Percentiles rank a stretch among this genome's conserved stretches.
Conservation (phyloP, 2,113 vertebrate genomes). For the Prietella phreatophila region DNA sequence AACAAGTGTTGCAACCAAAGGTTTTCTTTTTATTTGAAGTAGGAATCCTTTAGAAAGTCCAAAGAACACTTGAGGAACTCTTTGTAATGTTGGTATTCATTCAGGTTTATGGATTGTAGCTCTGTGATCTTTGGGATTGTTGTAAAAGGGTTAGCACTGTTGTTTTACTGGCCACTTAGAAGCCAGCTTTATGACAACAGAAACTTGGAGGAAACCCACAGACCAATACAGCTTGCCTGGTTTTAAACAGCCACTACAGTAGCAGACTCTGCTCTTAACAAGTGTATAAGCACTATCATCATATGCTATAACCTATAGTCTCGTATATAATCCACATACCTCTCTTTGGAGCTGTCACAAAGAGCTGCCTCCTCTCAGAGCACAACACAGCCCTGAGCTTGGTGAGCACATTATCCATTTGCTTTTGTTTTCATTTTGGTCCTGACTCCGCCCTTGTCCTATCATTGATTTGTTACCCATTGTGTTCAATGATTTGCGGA, state of each 20-base stretch:
- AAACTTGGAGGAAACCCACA: constrained; percentile 51
- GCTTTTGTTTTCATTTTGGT: neutral
- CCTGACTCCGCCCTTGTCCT: neutral
- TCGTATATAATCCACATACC: neutral
- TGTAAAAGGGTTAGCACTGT: constrained; percentile 51
- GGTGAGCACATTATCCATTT: neutral
- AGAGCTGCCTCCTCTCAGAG: neutral
- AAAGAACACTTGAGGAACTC: neutral
- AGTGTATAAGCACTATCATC: neutral
- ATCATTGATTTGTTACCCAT: neutral
- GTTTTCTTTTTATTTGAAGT: neutral
- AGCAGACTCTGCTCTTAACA: neutral
- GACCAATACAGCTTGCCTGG: constrained; percentile 36
- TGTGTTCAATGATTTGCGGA: neutral
- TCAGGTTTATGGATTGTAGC: constrained; percentile 26
- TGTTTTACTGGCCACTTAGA: constrained; percentile 47
- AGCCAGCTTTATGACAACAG: constrained; percentile 53
- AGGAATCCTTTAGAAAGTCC: neutral
- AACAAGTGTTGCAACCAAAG: neutral
- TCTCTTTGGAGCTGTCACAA: neutral
- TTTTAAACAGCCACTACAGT: neutral
- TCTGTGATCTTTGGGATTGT: constrained; percentile 50
- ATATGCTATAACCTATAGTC: neutral
- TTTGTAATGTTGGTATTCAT: constrained; percentile 34
- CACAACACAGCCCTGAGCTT: neutral